phyloP scores from a whole-genome alignment of 2,888 invertebrate genomes.

The Pecten maximus region DNA sequence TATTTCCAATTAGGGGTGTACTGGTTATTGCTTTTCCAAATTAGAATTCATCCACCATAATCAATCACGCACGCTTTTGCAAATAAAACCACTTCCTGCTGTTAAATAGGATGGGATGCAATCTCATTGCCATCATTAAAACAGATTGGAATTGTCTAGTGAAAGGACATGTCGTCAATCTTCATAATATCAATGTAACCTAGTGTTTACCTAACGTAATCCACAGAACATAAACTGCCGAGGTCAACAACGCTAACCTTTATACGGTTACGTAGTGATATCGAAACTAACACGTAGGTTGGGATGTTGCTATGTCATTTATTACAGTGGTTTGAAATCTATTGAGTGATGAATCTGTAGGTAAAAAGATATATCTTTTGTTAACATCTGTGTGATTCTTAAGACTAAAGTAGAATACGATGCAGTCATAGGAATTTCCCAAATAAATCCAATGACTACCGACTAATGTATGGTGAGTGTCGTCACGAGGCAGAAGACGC shows the following conservation, averaged over 20 bases:
- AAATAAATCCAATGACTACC: too few species aligned
- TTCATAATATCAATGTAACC: neutral
- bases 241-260: neutral
- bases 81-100: neutral
- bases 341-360: too few species aligned
- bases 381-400: too few species aligned
- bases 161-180: neutral
- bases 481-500: too few species aligned
- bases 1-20: neutral
- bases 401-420: too few species aligned
- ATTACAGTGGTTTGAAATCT: too few species aligned
- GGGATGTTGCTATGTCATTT: too few species aligned
- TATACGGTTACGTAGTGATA: neutral
- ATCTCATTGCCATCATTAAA: neutral
- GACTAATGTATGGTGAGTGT: too few species aligned
- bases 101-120: neutral
- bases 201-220: neutral
- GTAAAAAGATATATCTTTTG: too few species aligned
- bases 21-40: neutral
- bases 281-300: too few species aligned
- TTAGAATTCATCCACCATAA: neutral
- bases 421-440: too few species aligned
- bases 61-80: neutral
- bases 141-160: neutral
- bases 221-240: neutral